These are phyloP conservation scores for Callitettix versicolor DNA, from an alignment of 1,140 invertebrate species.

Conservation along the genomic window DNA sequence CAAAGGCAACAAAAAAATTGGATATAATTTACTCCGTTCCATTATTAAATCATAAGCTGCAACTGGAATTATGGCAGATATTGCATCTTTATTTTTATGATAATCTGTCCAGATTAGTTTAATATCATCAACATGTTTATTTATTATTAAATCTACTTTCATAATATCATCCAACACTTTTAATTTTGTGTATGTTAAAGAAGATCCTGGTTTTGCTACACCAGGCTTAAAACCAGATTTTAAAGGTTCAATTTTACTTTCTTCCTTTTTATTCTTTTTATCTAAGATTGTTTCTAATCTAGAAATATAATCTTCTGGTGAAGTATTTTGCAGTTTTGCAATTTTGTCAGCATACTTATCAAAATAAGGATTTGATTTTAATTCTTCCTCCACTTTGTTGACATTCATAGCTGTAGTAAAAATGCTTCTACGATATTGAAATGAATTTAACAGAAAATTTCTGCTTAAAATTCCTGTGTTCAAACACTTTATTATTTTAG, in stretches of 20 bases:
- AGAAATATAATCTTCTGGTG: conserved; percentile 61
- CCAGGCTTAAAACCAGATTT: conserved; percentile 22
- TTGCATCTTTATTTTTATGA: conserved; percentile 62
- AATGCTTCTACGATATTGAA: background rate
- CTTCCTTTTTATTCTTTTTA: conserved; percentile 34
- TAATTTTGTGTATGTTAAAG: conserved; percentile 11
- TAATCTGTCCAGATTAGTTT: conserved; percentile 69
- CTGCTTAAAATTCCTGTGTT: too few species aligned
- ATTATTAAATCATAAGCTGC: conserved; percentile 48
- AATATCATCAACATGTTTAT: conserved; percentile 65
- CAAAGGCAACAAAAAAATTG: conserved; percentile 71
- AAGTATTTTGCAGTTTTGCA: conserved; percentile 55
- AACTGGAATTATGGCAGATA: conserved; percentile 55
- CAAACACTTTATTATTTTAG: too few species aligned
- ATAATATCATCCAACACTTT: conserved; percentile 56
- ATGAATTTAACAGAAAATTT: too few species aligned
- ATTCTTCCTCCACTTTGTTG: conserved; percentile 47
- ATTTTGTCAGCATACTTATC: conserved; percentile 75
- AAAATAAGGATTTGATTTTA: conserved; percentile 68
- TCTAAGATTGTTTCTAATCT: conserved; percentile 46
- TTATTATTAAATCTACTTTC: conserved; percentile 63
- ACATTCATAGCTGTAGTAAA: conserved; percentile 10
- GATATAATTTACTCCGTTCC: conserved; percentile 43
- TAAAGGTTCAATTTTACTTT: background rate
- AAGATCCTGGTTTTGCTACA: conserved; percentile 1